A percentile compares a stretch with the other conserved stretches of the same genome.
Evolutionary conservation across 2,797 vertebrate genomes (phyloP).

Genomic region (Rhyacichthys aspro): DNA sequence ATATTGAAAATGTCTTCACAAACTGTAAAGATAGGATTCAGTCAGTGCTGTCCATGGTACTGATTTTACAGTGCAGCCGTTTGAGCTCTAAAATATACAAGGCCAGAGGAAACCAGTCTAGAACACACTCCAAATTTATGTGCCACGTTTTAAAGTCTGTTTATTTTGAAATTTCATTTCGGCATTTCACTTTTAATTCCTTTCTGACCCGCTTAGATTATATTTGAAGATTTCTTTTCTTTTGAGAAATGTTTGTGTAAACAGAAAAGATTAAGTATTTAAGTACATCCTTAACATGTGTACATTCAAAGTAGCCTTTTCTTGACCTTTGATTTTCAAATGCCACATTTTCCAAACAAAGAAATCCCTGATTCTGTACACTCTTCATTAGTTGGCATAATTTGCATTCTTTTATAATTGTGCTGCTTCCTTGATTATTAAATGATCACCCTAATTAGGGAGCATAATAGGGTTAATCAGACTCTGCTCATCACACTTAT

Average conservation of each 20-base stretch:
- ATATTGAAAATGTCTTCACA: slow-evolving; percentile 16
- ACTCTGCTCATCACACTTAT: slow-evolving; percentile 85
- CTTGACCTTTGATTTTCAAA: slow-evolving; percentile 74
- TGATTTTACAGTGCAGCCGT: slow-evolving; percentile 54
- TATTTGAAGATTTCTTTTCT: not conserved
- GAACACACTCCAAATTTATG: not conserved
- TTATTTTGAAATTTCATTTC: slow-evolving; percentile 1
- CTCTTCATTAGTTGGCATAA: slow-evolving; percentile 79
- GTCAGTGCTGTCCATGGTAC: slow-evolving; percentile 78
- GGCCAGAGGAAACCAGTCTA: slow-evolving; percentile 23
- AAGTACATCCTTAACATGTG: slow-evolving; percentile 40
- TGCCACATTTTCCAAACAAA: slow-evolving; percentile 79
- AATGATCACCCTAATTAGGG: slow-evolving; percentile 87
- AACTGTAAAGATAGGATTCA: not conserved
- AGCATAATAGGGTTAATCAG: slow-evolving; percentile 88
- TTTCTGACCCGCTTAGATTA: not conserved
- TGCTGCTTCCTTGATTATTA: slow-evolving; percentile 87
- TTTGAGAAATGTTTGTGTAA: slow-evolving; percentile 5
- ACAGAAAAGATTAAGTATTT: slow-evolving; percentile 34
- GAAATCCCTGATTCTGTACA: slow-evolving; percentile 75
- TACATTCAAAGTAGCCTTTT: slow-evolving; percentile 45
- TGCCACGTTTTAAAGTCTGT: no score
- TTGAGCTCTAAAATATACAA: slow-evolving; percentile 22
- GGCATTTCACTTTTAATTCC: not conserved
- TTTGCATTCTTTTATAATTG: slow-evolving; percentile 85